Evolutionary conservation across 1,140 invertebrate species (phyloP).

Genomic region (Pteromalus puparum): DNA sequence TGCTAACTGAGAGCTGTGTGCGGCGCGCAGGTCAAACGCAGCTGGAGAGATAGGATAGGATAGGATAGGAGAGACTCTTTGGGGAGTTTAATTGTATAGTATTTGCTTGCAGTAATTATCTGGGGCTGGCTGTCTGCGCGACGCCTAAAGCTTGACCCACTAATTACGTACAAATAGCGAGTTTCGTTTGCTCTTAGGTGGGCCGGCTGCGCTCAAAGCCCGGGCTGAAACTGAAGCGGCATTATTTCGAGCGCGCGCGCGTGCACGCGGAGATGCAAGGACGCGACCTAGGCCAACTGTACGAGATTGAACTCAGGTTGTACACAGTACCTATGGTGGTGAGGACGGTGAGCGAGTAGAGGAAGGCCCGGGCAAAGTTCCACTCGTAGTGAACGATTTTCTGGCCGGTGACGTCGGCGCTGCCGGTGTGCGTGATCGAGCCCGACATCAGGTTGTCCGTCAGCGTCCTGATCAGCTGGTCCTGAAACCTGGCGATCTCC

Average conservation of each 20-base stretch:
- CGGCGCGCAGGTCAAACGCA: constrained; percentile 54
- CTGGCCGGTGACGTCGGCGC: constrained; percentile 65
- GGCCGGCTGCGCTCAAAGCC: neutral
- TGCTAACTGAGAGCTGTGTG: neutral
- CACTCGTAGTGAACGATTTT: constrained; percentile 82
- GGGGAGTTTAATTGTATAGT: constrained; percentile 66
- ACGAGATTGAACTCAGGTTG: neutral
- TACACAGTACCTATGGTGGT: constrained; percentile 90
- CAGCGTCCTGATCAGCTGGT: constrained; percentile 87
- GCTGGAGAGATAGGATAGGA: constrained; percentile 44
- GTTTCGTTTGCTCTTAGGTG: constrained; percentile 44
- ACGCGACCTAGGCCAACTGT: neutral
- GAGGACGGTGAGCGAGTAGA: constrained; percentile 96
- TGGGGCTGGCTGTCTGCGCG: constrained; percentile 57
- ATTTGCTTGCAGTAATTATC: constrained; percentile 70
- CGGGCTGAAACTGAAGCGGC: neutral
- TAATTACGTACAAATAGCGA: constrained; percentile 68
- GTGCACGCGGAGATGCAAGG: neutral
- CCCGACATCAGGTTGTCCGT: constrained; percentile 82
- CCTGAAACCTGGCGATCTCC: constrained; percentile 93
- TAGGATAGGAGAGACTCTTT: constrained; percentile 48
- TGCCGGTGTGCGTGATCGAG: constrained; percentile 55
- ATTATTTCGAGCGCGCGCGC: constrained; percentile 12
- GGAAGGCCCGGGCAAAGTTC: constrained; percentile 95
- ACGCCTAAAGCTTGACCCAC: constrained; percentile 58